Conservation (phyloP, 30 jellyfish, hydroid and myxozoan species). For the Pseudorhiza aurosa region DNA sequence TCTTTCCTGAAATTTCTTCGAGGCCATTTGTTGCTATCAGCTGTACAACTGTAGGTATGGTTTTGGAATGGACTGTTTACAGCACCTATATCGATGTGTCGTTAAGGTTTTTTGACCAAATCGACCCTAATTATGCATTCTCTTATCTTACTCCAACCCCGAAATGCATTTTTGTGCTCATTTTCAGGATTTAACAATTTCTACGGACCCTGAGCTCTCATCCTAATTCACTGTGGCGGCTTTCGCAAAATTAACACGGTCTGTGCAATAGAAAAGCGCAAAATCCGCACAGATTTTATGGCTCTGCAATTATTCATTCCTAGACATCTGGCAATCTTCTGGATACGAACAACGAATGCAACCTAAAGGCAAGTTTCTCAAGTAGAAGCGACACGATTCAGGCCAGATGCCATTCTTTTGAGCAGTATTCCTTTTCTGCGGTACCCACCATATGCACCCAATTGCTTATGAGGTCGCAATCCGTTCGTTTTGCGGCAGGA, state of each 20-base stretch:
- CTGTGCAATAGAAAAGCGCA: conserved; percentile 6
- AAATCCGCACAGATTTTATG: background rate
- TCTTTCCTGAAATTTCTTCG: no score
- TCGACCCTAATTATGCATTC: background rate
- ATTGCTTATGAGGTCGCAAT: no score
- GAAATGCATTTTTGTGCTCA: background rate
- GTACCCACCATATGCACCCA: no score
- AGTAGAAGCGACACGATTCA: no score
- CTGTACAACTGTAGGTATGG: no score
- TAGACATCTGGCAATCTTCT: conserved; percentile 4
- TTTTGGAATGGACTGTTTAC: no score
- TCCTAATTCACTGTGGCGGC: conserved; percentile 10
- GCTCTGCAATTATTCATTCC: background rate
- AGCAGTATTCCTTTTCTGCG: no score
- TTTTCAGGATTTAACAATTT: background rate
- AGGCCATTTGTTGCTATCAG: no score
- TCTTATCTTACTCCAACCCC: background rate
- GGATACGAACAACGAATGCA: background rate
- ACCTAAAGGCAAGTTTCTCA: no score
- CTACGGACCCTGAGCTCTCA: background rate
- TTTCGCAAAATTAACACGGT: background rate
- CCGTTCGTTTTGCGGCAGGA: no score
- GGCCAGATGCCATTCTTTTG: no score
- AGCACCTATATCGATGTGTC: no score
- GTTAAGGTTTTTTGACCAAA: background rate